Conservation (phyloP, 2,113 vertebrate genomes). For the Misgurnus mizolepis region DNA sequence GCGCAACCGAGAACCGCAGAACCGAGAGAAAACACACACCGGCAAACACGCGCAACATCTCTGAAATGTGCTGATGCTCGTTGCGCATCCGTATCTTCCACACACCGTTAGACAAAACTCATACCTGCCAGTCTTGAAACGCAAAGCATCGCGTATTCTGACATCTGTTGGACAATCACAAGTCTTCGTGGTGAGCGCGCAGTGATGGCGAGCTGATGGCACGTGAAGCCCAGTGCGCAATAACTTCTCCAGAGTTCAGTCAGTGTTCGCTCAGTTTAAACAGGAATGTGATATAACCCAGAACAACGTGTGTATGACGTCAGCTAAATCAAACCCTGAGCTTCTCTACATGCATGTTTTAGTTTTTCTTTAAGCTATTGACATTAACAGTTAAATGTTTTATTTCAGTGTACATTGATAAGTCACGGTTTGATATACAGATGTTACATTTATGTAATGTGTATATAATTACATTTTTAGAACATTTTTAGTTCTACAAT, state of each 20-base stretch:
- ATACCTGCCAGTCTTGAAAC: not conserved
- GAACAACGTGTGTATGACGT: not conserved
- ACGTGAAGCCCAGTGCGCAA: not conserved
- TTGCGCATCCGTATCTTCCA: not conserved
- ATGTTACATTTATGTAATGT: too few relatives aligned
- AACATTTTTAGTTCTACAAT: too few relatives aligned
- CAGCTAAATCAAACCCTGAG: not conserved
- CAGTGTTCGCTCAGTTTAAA: not conserved
- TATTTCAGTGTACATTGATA: too few relatives aligned
- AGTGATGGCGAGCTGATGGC: not conserved
- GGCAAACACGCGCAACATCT: conserved; percentile 70
- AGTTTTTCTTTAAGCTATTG: too few relatives aligned
- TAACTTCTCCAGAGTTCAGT: not conserved
- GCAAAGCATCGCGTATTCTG: not conserved
- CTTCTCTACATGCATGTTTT: not conserved
- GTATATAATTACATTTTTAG: too few relatives aligned
- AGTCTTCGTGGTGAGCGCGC: not conserved
- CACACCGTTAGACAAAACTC: too few relatives aligned
- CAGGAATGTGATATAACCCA: not conserved
- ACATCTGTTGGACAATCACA: not conserved
- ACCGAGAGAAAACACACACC: conserved; percentile 74
- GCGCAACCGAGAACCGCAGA: conserved; percentile 73
- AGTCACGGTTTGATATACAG: too few relatives aligned
- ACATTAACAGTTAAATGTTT: too few relatives aligned
- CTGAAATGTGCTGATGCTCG: conserved; percentile 9